Evolutionary conservation across 2,113 vertebrate genomes (phyloP), one percentile per base, ranked within the genome.

Genomic region (Hippocampus comes): DNA sequence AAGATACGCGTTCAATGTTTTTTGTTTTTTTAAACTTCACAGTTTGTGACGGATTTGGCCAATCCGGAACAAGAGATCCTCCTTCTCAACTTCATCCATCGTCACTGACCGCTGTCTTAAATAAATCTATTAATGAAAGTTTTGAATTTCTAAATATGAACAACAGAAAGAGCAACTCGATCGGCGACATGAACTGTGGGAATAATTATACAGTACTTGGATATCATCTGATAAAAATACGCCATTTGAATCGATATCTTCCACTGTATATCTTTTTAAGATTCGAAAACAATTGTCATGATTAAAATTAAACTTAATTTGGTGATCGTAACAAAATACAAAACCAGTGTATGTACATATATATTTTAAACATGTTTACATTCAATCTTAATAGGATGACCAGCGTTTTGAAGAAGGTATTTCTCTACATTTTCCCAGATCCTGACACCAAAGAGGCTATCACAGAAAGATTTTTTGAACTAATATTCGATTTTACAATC

Each of bases 41-140:
- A 59, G 88, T 90, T 82, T 83, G 87, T 93, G 92, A 92, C 91
- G 76, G 70, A 46, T 38, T 55, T 61, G 80, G 46, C 90, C 88
- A 90, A 91, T 38, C 59, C 27, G 14, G 59, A 61, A 34, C 27
- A 34, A 61, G 59, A 17, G 15, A 20, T 60, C 25, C 56, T 57
- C 56, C 27, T 61, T 38, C 59, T 30, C 34, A 20, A 61, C 30
- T 17, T 61, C 59, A 61, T 34, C 56, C 27, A 14, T 17, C 15
- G 0, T 11, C 27, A 17, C 59, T 61, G 27, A 9, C 7, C 27
- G 7, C 17, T 38, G 27, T 61, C 17, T 38, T 9, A 14, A 7
- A 61, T 3, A 34, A 61, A 61, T 34, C 15, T 7, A 14, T 57
- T 23, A 4, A 49, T 18, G 17, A 49, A 5, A 11, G 9, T 56